Base-by-base conservation (phyloP, 2,797 vertebrate species). In the Danio aesculapii region DNA sequence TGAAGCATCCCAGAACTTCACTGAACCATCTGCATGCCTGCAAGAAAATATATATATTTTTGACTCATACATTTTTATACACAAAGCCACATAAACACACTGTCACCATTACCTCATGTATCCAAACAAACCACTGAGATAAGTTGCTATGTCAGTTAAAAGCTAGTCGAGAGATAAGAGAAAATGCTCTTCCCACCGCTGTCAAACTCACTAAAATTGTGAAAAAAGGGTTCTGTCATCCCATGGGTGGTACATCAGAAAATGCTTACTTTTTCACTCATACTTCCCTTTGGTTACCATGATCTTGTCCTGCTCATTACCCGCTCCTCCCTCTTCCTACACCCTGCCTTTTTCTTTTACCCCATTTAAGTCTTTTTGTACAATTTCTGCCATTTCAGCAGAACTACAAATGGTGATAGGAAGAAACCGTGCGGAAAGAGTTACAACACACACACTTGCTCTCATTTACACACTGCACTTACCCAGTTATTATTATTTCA, bases 1-100 rank as follows among this genome's bases (percentile, higher is more conserved):
- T 92, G 97, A 99, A 55, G 98, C 98, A 93, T 99, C 98, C 98
- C 98, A 99, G 92, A 99, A 99, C 91, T 99, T 99, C 90, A 99
- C 91, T 75, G 98, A 98, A 87, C 98, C 98, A 93, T 99, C 98
- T 88, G 98, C 98, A 90, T 99, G 98, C 86, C 98, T 99, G 89
- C 16, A 64, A 91, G 4, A 84, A 91, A 90, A 86, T 53, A 81
- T 12, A 81, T 12, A 81, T 12, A 79, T 64, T 57, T 17, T 63
- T 7, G 55, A 19, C 77, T 47, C 43, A 69, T 13, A 70, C 13
- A 68, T 11, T 67, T 72, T 46, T 8, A 74, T 49, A 61, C 17
- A 79, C 53, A 59, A 58, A 62, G 61, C 63, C 52, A 68, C 52
- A 77, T 63, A 46, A 21, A 46, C 67, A 52, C 46, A 64, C 75